Percentiles rank a stretch among this genome's conserved stretches.
Evolutionary conservation across 2,113 vertebrate species (phyloP).

Genomic region (Tursiops truncatus): DNA sequence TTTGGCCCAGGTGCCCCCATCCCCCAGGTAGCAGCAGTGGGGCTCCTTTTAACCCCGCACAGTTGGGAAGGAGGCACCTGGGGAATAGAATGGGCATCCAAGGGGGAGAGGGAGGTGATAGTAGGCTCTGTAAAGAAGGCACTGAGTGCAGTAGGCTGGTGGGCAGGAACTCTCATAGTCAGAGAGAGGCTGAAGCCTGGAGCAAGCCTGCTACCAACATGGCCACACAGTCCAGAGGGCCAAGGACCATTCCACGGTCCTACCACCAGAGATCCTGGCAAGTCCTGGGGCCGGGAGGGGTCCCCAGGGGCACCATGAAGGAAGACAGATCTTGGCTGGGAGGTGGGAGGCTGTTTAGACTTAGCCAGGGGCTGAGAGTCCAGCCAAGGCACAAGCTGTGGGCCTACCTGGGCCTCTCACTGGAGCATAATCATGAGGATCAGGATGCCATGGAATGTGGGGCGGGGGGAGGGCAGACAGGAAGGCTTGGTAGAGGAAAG

Average conservation of each 20-base stretch:
- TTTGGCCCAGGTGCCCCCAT: conserved; percentile 50
- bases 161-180: neutral
- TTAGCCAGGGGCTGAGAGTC: neutral
- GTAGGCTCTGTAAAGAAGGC: conserved; percentile 1
- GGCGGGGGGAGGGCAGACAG: neutral
- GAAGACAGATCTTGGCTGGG: neutral
- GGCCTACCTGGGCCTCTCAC: neutral
- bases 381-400: neutral
- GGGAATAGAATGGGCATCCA: conserved; percentile 49
- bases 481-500: neutral
- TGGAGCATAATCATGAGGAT: neutral
- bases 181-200: neutral
- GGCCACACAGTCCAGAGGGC: neutral
- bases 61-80: conserved; percentile 61
- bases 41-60: conserved; percentile 54
- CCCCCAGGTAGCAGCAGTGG: conserved; percentile 75
- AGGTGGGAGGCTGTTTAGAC: neutral
- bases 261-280: conserved; percentile 2
- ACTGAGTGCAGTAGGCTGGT: neutral
- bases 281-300: neutral
- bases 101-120: neutral
- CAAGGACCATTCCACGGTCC: neutral
- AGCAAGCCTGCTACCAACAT: neutral
- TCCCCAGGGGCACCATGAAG: neutral
- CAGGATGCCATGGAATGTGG: neutral